Evolutionary conservation across 2,113 vertebrate species (phyloP), one percentile per base, ranked within the genome.

Genomic region (Hepsetus odoe): DNA sequence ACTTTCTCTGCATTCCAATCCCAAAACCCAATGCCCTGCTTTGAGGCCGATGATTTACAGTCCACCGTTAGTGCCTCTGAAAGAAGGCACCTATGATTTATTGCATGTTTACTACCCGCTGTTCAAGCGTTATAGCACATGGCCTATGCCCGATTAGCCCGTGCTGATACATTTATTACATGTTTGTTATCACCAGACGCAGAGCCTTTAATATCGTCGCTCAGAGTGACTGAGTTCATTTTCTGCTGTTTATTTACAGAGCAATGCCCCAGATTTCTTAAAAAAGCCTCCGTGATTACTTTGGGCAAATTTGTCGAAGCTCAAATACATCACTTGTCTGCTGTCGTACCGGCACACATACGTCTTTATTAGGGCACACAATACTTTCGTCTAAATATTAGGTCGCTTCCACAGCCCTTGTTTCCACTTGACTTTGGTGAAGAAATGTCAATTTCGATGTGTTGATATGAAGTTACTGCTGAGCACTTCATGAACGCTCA

Each of bases 141-240:
- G 49, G 26, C 28, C 58, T 22, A 56, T 51, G 56, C 33, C n/a
- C 64, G 64, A 72, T 72, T 72, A 72, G 77, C 33, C 42, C 22
- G 46, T 62, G 80, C n/a, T 69, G 75, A 74, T 73, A 30, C 26
- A 53, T 77, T 82, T 68, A 78, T 51, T 35, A 46, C 51, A 24
- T 49, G 49, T 81, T 72, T 58, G 49, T 55, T 33, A 64, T 65
- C 28, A 33, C 20, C n/a, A 33, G 49, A 53, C 24, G 13, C 73
- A 30, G 40, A 35, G 32, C 35, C 13, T 30, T 70, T 70, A 30
- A 42, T 32, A 71, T 76, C 49, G 64, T 14, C 22, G 46, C 62
- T 49, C 33, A 56, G 64, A 66, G 49, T 58, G 61, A 73, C 33
- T 1, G 58, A 55, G 53, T 74, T 33, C 62, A 51, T 74, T 80